Percentiles rank a stretch among this genome's conserved stretches.
Evolutionary conservation across 2,797 vertebrate genomes (phyloP).

Genomic region (Myotis pilosus): DNA sequence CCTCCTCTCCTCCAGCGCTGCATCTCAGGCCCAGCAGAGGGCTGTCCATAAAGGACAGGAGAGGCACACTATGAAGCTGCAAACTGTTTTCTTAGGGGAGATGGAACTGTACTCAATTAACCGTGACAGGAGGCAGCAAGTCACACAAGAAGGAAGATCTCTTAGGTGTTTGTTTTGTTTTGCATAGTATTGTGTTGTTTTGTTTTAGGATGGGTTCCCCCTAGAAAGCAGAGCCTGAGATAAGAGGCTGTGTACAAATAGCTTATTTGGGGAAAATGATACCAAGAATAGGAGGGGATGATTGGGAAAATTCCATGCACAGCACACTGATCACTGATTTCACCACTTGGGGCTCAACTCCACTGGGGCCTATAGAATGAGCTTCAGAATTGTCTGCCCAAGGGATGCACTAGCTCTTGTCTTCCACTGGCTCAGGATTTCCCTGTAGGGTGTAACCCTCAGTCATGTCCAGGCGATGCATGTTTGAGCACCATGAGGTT

Average conservation of each 20-base stretch:
- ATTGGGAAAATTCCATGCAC: background rate
- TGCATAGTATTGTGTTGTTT: background rate
- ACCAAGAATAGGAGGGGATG: background rate
- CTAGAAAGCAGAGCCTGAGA: background rate
- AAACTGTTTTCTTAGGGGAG: background rate
- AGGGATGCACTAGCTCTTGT: background rate
- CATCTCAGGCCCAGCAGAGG: background rate
- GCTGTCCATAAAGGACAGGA: background rate
- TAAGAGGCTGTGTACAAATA: background rate
- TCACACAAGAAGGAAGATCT: background rate
- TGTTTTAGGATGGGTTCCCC: background rate
- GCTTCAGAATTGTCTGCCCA: background rate
- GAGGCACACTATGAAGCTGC: background rate
- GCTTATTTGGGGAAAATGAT: constrained; percentile 15
- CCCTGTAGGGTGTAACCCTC: background rate
- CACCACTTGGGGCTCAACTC: background rate
- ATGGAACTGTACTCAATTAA: background rate
- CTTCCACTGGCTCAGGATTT: background rate
- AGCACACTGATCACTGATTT: background rate
- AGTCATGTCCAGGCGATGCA: background rate
- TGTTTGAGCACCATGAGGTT: background rate
- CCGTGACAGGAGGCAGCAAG: background rate
- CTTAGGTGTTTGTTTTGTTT: background rate
- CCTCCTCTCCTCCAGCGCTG: background rate
- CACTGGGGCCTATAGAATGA: background rate